These are phyloP conservation scores for Chaetophractus vellerosus DNA, from an alignment of 2,797 vertebrate species.

Conservation along the genomic window DNA sequence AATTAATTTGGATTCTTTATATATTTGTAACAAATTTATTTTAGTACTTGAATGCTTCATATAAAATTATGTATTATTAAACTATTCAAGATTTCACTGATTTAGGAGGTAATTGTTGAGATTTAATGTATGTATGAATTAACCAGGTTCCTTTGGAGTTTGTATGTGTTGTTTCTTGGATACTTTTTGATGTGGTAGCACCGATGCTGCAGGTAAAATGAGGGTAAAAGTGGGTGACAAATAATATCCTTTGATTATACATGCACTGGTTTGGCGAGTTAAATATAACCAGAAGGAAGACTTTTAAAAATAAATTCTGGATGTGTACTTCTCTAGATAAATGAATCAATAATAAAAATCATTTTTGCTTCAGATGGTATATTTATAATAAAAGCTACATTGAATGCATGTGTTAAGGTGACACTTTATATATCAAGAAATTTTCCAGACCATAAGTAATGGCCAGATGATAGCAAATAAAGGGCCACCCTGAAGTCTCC, in stretches of 20 bases:
- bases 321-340: neutral
- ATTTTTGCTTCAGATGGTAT: neutral
- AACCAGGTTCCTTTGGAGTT: neutral
- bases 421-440: neutral
- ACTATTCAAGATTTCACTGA: neutral
- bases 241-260: neutral
- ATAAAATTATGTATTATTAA: constrained; percentile 2
- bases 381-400: constrained; percentile 11
- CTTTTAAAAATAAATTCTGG: neutral
- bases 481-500: neutral
- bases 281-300: neutral
- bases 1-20: neutral
- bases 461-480: neutral
- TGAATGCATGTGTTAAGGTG: neutral
- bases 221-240: neutral
- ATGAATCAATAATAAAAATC: neutral
- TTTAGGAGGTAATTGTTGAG: neutral
- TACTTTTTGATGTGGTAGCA: neutral
- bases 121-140: neutral
- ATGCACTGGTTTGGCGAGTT: neutral
- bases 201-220: neutral
- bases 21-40: constrained; percentile 10
- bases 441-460: neutral
- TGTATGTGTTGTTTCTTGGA: neutral
- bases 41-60: neutral